Evolutionary conservation across 2,888 invertebrate genomes (phyloP).

Genomic region (Calephelis perditalis): DNA sequence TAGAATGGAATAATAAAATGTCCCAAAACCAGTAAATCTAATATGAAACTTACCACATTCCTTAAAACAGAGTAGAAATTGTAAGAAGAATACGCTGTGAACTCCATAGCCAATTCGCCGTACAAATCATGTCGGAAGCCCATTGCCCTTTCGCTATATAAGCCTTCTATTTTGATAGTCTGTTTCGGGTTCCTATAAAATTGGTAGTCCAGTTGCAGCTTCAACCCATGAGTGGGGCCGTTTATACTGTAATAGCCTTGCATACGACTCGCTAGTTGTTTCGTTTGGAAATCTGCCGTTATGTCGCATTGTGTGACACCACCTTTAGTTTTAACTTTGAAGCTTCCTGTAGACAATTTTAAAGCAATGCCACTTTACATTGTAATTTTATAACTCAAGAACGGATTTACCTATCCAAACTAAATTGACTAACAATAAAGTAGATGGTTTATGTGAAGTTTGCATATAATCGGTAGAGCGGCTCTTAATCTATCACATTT

Average conservation of each 20-base stretch:
- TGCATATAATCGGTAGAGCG: too few relatives aligned
- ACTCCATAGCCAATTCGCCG: conserved; percentile 82
- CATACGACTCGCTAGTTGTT: conserved; percentile 84
- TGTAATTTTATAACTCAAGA: too few relatives aligned
- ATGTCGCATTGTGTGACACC: conserved; percentile 88
- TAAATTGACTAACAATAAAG: too few relatives aligned
- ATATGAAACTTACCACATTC: conserved; percentile 75
- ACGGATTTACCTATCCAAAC: too few relatives aligned
- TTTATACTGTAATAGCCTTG: conserved; percentile 83
- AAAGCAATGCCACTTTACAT: too few relatives aligned
- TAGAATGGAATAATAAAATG: conserved; percentile 23
- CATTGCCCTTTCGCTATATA: conserved; percentile 74
- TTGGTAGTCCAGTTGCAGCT: conserved; percentile 82
- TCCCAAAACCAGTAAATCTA: conserved; percentile 21
- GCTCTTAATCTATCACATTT: too few relatives aligned
- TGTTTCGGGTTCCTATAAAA: conserved; percentile 78
- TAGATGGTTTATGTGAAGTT: too few relatives aligned
- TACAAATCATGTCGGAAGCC: conserved; percentile 78
- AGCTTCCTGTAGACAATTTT: conserved; percentile 39
- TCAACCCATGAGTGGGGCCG: conserved; percentile 73
- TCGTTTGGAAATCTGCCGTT: conserved; percentile 86
- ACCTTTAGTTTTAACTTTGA: conserved; percentile 61
- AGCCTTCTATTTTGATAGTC: conserved; percentile 68
- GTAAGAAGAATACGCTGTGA: conserved; percentile 86
- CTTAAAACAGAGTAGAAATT: conserved; percentile 82